phyloP scores from a whole-genome alignment of 64 coral and sea anemone genomes.

The Acropora tenuis region DNA sequence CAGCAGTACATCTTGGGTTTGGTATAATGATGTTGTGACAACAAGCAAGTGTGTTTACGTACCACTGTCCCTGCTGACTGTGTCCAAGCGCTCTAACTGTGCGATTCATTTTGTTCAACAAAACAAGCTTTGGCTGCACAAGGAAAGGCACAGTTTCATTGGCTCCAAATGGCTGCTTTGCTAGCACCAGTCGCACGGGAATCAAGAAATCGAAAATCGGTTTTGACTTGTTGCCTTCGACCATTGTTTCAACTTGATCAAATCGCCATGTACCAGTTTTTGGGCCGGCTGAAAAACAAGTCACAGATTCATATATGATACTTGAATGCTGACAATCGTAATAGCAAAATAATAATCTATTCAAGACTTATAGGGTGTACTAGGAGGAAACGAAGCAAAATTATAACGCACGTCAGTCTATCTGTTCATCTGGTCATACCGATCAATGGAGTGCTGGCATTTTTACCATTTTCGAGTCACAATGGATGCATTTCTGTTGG shows the following conservation, averaged over 20 bases:
- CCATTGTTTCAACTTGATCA: slow-evolving; percentile 55
- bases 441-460: too few species aligned
- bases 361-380: too few species aligned
- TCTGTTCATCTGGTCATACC: too few species aligned
- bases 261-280: slow-evolving; percentile 70
- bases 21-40: background rate
- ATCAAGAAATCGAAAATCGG: slow-evolving; percentile 55
- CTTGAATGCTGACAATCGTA: too few species aligned
- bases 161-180: slow-evolving; percentile 46
- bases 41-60: background rate
- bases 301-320: background rate
- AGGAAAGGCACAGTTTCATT: slow-evolving; percentile 73
- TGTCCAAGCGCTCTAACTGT: slow-evolving; percentile 59
- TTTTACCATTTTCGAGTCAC: too few species aligned
- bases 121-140: slow-evolving; percentile 51
- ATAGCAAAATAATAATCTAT: too few species aligned
- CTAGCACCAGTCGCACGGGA: slow-evolving; percentile 41
- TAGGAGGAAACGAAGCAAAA: too few species aligned
- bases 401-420: too few species aligned
- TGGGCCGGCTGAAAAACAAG: slow-evolving; percentile 46
- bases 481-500: too few species aligned
- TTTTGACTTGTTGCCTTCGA: slow-evolving; percentile 64
- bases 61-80: slow-evolving; percentile 52
- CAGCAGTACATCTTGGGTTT: background rate
- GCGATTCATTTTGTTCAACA: slow-evolving; percentile 60